Base-by-base conservation (phyloP, 2,888 invertebrate species). In the Gortyna flavago region DNA sequence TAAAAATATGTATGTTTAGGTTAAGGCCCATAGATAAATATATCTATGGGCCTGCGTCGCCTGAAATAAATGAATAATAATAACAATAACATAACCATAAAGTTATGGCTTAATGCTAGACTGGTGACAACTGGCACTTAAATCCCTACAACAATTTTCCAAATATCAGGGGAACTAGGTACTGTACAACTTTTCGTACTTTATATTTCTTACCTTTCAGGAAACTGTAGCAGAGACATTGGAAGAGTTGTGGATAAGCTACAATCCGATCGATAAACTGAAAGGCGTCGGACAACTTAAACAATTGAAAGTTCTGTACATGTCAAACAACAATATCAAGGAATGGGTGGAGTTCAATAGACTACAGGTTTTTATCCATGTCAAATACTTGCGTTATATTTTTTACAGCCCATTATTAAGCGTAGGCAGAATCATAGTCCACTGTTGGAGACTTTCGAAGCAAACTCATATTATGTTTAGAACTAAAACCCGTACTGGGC, bases 171-270 rank as follows among this genome's bases (percentile, higher is more conserved):
- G 11, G 32, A 65, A 7, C 1, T 9, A n/a, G n/a, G n/a, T n/a
- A 25, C 9, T 38, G 29, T 11, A 57, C 54, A 9, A n/a, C 32
- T 35, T n/a, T 59, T 59, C 9, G 11, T 54, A 21, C 8, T 29
- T 29, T 70, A 32, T 54, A 64, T n/a, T 71, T 38, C 21, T 54
- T 70, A 18, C 32, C 51, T 71, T 81, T 41, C 71, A 98, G 98
- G 99, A 99, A 96, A 97, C 98, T 0, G 97, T 99, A 44, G 98
- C 98, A 0, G 99, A 99, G 5, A 98, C 98, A 1, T 94, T 99
- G 57, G 99, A 99, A 93, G 98, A 99, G 93, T 95, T 99, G 8
- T 99, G 99, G 99, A 98, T 99, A 71, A 99, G 99, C 66, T 99
- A 99, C 93, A 99, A 99, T 94, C 95, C 97, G 25, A 98, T 99